Base-by-base conservation (phyloP, 2,797 vertebrate genomes). In the Fundulus diaphanus region DNA sequence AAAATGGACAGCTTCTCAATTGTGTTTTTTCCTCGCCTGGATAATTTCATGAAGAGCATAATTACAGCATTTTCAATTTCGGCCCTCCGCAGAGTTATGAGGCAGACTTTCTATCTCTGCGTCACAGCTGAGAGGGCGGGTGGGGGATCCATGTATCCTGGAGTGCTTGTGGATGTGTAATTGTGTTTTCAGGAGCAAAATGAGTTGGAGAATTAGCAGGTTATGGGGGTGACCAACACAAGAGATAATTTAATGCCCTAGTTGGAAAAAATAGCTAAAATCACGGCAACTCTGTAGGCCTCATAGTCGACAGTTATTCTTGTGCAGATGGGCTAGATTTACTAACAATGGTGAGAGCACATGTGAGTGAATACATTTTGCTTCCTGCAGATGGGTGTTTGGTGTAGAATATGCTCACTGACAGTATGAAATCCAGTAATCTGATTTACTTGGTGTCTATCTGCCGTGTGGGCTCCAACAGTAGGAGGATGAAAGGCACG, bases 21-120 rank as follows among this genome's bases (percentile, higher is more conserved):
- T 88, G 88, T 89, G 81, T 87, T 88, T 90, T 82, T 88, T 83
- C 76, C 86, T 78, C 77, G 42, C 80, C 87, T 78, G 84, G 89
- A 88, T 93, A 91, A 94, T 93, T 95, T 93, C 85, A 93, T 91
- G 90, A 93, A 92, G 92, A 93, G 88, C 90, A 79, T 93, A 93
- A 94, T 94, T 93, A 93, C 90, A 90, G 86, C 83, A 73, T 92
- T 94, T 95, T 92, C 93, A 90, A 90, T 93, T 93, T 87, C 49
- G 18, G 76, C 80, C 86, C 84, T 87, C 83, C 82, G 85, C 85
- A 79, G 86, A 88, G 84, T 85, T 87, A 86, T 74, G 80, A 82
- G 80, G 71, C 71, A 65, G 78, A 76, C 82, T 66, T 87, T 83
- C 85, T 93, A 92, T 94, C 92, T 92, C 80, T 76, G 85, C 83